phyloP scores from a whole-genome alignment of 2,888 invertebrate genomes.

The Cerastoderma edule region DNA sequence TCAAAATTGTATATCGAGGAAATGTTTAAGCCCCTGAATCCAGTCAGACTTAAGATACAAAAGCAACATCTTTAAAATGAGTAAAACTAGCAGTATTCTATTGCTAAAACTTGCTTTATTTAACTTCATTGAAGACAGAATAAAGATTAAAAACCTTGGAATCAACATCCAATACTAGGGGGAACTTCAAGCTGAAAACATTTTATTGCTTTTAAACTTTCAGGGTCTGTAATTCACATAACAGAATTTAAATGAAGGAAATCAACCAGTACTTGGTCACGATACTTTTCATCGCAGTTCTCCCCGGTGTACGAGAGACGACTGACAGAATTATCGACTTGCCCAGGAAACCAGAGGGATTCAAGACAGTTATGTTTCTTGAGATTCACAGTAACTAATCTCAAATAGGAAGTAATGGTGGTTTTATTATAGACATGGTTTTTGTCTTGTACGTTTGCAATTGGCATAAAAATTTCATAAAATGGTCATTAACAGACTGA shows the following conservation, averaged over 20 bases:
- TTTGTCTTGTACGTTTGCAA: constrained; percentile 29
- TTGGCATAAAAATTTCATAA: constrained; percentile 34
- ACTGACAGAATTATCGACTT: constrained; percentile 11
- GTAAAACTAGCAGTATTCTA: too few species aligned
- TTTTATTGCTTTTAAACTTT: too few species aligned
- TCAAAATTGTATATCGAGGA: too few species aligned
- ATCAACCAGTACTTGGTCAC: not conserved
- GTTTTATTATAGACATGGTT: constrained; percentile 29
- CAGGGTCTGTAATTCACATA: not conserved
- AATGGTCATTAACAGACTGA: constrained; percentile 26
- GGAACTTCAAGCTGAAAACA: too few species aligned
- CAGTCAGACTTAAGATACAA: too few species aligned
- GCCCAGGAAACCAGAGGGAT: constrained; percentile 14
- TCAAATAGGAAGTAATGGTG: constrained; percentile 26
- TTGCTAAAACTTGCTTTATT: too few species aligned
- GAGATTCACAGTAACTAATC: constrained; percentile 28
- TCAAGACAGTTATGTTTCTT: constrained; percentile 16
- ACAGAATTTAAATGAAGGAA: constrained; percentile 3
- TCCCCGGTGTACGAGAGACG: not conserved
- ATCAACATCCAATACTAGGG: too few species aligned
- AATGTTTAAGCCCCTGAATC: too few species aligned
- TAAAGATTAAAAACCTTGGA: too few species aligned
- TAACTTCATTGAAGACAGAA: too few species aligned
- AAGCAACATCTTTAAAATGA: too few species aligned
- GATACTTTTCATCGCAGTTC: not conserved